Evolutionary conservation across 2,888 invertebrate species (phyloP), one percentile per base, ranked within the genome.

Genomic region (Tenodera sinensis): DNA sequence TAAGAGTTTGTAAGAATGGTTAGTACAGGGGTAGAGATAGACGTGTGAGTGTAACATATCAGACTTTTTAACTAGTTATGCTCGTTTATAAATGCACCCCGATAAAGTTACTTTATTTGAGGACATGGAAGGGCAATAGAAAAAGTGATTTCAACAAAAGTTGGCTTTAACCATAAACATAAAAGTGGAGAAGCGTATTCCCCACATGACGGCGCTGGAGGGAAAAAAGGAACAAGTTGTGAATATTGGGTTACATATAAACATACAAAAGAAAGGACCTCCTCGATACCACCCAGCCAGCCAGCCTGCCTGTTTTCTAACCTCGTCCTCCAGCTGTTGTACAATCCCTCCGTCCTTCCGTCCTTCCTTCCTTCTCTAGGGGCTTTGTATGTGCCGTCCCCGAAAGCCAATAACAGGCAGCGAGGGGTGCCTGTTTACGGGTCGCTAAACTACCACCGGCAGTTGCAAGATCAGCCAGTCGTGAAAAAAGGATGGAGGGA

Each of bases 351-450:
- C n/a, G n/a, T n/a, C n/a, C n/a, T n/a, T n/a, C n/a, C n/a, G n/a
- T n/a, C n/a, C n/a, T n/a, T n/a, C n/a, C n/a, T n/a, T 71, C 85
- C 89, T 42, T 89, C 89, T 83, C 84, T 30, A 86, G 82, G 71
- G 27, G 82, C 83, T 89, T 88, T 89, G 88, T 89, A 85, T 71
- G 71, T 83, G 42, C 42, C 42, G 85, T 83, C 86, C 86, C 88
- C 83, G 89, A 89, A 89, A 90, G 90, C 90, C 90, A 90, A 90
- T 90, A 90, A 90, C 90, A 89, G 89, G 90, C 81, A n/a, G 87
- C 34, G 28, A 25, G 14, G 71, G 85, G 85, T 25, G 85, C 88
- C 84, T 89, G 90, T 90, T 89, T 89, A 90, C 90, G 90, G 89
- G 87, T 89, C 89, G 90, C 89, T 90, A 89, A 89, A 90, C 89